phyloP scores from a whole-genome alignment of 2,797 vertebrate species.

The Leptoclinus maculatus region DNA sequence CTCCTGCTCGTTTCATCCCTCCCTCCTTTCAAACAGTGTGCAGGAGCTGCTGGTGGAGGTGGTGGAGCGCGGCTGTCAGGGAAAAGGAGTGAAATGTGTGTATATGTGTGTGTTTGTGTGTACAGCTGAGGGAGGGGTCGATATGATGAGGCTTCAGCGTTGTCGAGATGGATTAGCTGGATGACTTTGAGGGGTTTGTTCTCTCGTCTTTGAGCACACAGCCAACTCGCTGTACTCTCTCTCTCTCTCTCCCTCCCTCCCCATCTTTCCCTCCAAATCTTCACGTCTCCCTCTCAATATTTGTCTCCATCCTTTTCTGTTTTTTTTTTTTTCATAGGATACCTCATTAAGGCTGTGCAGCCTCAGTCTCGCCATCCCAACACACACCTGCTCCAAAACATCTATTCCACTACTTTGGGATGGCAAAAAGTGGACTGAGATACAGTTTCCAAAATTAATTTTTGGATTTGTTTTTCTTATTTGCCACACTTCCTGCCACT shows the following conservation, averaged over 20 bases:
- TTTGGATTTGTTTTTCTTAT: conserved; percentile 39
- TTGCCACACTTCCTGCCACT: no score
- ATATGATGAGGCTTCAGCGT: conserved; percentile 83
- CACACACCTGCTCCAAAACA: conserved; percentile 43
- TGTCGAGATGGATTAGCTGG: conserved; percentile 85
- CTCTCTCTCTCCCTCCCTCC: conserved; percentile 33
- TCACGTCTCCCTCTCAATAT: conserved; percentile 52
- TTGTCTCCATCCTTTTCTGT: conserved; percentile 54
- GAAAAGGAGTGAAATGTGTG: conserved; percentile 64
- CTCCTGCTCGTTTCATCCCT: conserved; percentile 61
- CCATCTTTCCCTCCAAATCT: conserved; percentile 37
- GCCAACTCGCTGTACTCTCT: conserved; percentile 68
- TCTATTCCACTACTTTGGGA: conserved; percentile 10
- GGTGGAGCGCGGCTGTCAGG: conserved; percentile 58
- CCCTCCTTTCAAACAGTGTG: conserved; percentile 49
- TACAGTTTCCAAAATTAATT: conserved; percentile 29
- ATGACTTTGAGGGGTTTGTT: conserved; percentile 85
- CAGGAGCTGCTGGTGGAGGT: conserved; percentile 30
- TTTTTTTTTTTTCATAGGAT: conserved; percentile 3
- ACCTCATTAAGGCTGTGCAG: conserved; percentile 61
- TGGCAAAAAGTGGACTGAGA: conserved; percentile 13
- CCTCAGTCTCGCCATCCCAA: conserved; percentile 31
- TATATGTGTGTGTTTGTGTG: conserved; percentile 60
- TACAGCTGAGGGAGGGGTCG: conserved; percentile 73
- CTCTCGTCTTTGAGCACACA: conserved; percentile 78